phyloP scores from a whole-genome alignment of 1,140 invertebrate species.

The Zaprionus vittiger region DNA sequence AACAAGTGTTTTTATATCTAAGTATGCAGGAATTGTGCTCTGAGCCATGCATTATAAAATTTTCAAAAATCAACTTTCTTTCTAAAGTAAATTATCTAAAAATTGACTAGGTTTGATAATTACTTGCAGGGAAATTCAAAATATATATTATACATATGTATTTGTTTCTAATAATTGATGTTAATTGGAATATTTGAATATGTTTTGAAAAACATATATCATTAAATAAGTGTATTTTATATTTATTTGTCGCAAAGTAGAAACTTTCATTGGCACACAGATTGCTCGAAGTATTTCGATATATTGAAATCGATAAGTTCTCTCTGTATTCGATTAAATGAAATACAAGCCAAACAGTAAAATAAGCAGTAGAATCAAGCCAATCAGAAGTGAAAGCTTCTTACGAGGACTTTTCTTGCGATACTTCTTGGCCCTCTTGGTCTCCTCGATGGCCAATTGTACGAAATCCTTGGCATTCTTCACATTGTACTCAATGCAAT shows the following conservation, averaged over 20 bases:
- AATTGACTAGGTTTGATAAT: background rate
- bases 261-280: background rate
- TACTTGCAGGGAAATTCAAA: background rate
- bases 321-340: background rate
- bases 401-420: slow-evolving; percentile 99
- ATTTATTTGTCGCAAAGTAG: too few relatives aligned
- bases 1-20: background rate
- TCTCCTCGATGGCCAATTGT: slow-evolving; percentile 99
- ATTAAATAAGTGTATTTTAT: too few relatives aligned
- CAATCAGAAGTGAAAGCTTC: slow-evolving; percentile 99
- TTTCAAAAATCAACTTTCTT: background rate
- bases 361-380: slow-evolving; percentile 90
- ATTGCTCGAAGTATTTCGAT: background rate
- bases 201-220: background rate
- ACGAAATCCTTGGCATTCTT: slow-evolving; percentile 99
- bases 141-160: background rate
- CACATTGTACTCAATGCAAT: slow-evolving; percentile 99
- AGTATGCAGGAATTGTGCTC: background rate
- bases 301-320: background rate
- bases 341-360: background rate
- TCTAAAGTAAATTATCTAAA: background rate
- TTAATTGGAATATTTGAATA: background rate
- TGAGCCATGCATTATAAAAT: background rate
- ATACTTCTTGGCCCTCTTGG: slow-evolving; percentile 99
- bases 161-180: background rate